These are phyloP conservation scores for Limosa lapponica DNA, from an alignment of 2,797 vertebrate genomes.

Conservation along the genomic window DNA sequence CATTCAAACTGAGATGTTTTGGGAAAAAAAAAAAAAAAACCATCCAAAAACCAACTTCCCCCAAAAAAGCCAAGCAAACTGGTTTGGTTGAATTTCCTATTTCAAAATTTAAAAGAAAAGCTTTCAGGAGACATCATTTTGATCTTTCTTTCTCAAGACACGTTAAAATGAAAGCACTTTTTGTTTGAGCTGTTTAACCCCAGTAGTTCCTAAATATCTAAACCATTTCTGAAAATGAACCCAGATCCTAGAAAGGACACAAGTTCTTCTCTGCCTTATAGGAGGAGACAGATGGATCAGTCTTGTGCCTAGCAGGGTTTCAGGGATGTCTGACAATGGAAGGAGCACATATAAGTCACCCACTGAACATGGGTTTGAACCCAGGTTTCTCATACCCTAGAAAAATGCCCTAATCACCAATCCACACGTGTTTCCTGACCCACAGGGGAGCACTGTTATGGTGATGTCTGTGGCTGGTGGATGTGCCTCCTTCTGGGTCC, in stretches of 20 bases:
- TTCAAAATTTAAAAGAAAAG: not conserved
- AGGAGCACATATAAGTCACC: not conserved
- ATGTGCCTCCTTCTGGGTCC: not conserved
- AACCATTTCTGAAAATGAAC: not conserved
- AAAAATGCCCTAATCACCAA: not conserved
- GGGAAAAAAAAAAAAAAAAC: fast-evolving
- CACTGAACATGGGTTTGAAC: not conserved
- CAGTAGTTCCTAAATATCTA: not conserved
- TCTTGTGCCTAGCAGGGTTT: not conserved
- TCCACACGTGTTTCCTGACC: fast-evolving
- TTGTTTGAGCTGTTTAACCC: not conserved
- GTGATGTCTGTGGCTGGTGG: not conserved
- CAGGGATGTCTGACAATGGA: not conserved
- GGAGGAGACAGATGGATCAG: not conserved
- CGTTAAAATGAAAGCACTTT: not conserved
- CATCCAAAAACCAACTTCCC: fast-evolving
- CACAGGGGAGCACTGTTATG: no score
- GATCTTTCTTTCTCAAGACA: not conserved
- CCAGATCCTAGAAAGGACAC: not conserved
- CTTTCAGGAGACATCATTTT: not conserved
- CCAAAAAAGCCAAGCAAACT: not conserved
- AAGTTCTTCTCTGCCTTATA: not conserved
- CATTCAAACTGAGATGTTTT: not conserved
- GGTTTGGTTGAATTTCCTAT: not conserved
- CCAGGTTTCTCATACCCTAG: not conserved